Evolutionary conservation across 2,113 vertebrate species (phyloP).

Genomic region (Dolichotis patagonum): DNA sequence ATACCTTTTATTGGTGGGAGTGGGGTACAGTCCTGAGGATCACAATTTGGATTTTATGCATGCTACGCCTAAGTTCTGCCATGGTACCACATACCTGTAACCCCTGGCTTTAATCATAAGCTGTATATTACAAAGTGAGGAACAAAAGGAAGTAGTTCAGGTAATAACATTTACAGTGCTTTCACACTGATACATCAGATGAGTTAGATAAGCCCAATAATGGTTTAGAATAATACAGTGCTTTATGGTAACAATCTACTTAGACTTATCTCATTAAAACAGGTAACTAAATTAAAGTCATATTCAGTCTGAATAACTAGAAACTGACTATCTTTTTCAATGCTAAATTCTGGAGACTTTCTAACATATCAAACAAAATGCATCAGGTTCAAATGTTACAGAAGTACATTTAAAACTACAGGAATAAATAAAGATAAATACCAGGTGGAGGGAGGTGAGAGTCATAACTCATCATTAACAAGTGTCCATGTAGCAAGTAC

Average conservation of each 20-base stretch:
- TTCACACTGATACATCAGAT: constrained; percentile 14
- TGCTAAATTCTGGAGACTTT: background rate
- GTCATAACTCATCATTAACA: background rate
- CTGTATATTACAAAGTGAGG: background rate
- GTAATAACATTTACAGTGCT: background rate
- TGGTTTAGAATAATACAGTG: background rate
- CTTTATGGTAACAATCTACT: constrained; percentile 18
- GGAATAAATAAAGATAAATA: background rate
- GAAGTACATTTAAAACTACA: background rate
- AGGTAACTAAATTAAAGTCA: background rate
- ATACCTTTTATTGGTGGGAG: background rate
- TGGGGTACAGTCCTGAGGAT: too few relatives aligned
- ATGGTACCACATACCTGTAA: background rate
- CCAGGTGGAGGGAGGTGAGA: background rate
- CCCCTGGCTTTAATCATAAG: background rate
- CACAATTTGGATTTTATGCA: background rate
- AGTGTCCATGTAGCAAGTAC: background rate
- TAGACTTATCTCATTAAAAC: background rate
- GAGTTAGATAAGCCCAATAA: background rate
- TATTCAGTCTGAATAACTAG: constrained; percentile 1
- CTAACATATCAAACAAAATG: background rate
- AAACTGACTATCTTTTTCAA: background rate
- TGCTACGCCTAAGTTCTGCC: background rate
- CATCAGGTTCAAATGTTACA: background rate
- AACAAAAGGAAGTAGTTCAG: background rate